Evolutionary conservation across 2,113 vertebrate species (phyloP).

Genomic region (Micronycteris hirsuta): DNA sequence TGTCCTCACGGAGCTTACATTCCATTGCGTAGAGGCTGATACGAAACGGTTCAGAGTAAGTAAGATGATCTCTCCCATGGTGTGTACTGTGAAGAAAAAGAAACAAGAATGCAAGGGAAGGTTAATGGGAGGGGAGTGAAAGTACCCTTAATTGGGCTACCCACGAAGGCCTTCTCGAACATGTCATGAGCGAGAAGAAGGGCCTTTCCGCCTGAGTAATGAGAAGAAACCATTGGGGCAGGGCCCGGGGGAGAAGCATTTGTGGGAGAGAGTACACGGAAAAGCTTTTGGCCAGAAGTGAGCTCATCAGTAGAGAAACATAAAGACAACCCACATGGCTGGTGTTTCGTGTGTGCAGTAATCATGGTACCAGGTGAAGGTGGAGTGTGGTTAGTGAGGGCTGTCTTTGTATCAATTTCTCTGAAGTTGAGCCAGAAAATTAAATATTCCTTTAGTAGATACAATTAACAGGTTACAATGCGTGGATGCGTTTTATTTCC

Average conservation of each 20-base stretch:
- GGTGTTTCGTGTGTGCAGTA: not conserved
- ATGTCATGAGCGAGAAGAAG: not conserved
- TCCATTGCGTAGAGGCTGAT: not conserved
- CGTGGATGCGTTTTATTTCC: constrained; percentile 36
- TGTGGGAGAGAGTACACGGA: not conserved
- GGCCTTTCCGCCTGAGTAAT: no score
- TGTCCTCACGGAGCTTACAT: not conserved
- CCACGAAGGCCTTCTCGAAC: not conserved
- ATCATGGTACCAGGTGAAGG: not conserved
- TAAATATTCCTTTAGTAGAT: not conserved
- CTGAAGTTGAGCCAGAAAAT: not conserved
- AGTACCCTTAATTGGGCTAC: not conserved
- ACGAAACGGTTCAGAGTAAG: not conserved
- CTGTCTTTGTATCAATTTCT: not conserved
- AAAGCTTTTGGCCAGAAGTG: not conserved
- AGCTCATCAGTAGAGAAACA: not conserved
- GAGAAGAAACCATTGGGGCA: not conserved
- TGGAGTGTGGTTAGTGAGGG: not conserved
- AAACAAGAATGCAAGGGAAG: not conserved
- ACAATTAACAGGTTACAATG: not conserved
- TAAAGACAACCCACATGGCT: not conserved
- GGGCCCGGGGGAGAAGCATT: not conserved
- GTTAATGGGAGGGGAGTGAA: not conserved
- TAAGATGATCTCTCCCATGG: not conserved
- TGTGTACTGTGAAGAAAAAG: not conserved